Conservation (phyloP, 1,140 invertebrate species). For the Armadillidium nasatum region DNA sequence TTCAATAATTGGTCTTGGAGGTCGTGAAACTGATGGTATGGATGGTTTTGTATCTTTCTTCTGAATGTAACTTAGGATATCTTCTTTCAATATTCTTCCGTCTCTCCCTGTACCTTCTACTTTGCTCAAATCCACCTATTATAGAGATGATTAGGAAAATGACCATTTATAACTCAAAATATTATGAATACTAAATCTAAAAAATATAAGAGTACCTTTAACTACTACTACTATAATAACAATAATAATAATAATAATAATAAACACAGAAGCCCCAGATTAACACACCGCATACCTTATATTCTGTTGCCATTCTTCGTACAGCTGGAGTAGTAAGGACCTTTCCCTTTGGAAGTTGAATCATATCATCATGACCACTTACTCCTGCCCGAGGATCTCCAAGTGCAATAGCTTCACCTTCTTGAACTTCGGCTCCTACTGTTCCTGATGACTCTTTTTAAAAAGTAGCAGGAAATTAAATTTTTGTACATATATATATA, state of each 20-base stretch:
- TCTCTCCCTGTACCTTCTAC: constrained; percentile 80
- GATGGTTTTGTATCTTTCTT: background rate
- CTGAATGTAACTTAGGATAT: constrained; percentile 73
- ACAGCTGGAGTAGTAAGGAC: constrained; percentile 89
- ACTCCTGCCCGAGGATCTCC: constrained; percentile 39
- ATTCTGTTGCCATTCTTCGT: constrained; percentile 81
- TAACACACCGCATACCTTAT: constrained; percentile 68
- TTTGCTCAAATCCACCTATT: constrained; percentile 62
- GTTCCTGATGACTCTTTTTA: constrained; percentile 33
- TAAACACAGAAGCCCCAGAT: no score
- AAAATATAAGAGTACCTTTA: no score
- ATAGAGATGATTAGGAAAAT: background rate
- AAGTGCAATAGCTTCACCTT: constrained; percentile 49
- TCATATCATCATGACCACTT: constrained; percentile 38
- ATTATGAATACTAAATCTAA: no score
- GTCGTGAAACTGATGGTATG: constrained; percentile 16
- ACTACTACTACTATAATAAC: no score
- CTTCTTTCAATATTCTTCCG: constrained; percentile 92
- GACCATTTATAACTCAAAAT: no score
- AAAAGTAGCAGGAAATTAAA: no score
- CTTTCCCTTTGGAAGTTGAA: constrained; percentile 53
- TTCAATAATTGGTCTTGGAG: constrained; percentile 29
- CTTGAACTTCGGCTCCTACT: constrained; percentile 48
- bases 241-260: background rate
- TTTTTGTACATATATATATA: no score